Evolutionary conservation across 2,888 invertebrate genomes (phyloP), one percentile per base, ranked within the genome.

Genomic region (Phorcus lineatus): DNA sequence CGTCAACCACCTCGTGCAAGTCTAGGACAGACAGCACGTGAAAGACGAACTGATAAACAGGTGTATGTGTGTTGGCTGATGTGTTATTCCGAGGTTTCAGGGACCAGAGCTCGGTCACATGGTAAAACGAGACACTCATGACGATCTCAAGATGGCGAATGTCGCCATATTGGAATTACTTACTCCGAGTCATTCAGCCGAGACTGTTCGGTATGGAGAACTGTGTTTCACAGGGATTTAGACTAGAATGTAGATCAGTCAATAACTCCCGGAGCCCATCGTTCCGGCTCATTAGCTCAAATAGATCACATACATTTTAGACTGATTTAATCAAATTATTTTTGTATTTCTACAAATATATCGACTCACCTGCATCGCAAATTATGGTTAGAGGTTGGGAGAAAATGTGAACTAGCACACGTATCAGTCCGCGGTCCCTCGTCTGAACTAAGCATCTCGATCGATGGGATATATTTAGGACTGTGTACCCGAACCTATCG

Each of bases 131-230:
- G 70, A 40, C 70, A 70, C 70, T 70, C 17, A 22, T 70, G 70
- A 70, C 70, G 70, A 70, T 70, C 70, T 70, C 70, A 70, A 70
- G 70, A 70, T 70, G 70, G 70, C 70, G 70, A 36, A n/a, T 40
- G 57, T 22, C 31, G 36, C 70, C 31, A 57, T 70, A 40, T 47
- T 47, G 47, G 47, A 47, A 47, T 47, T 47, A 47, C 70, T 70
- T 70, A 31, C 70, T 70, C 62, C 62, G 28, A 62, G 62, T 70
- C 70, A 70, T 70, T 70, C 70, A 36, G 40, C 70, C 70, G 70
- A 70, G 70, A 36, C 36, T 70, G 36, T 70, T 70, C 70, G 70
- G 70, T 36, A n/a, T 19, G 70, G 70, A 40, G 31, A 70, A 36
- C 70, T 70, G 70, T 70, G 62, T 28, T 62, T 62, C 62, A 62